Base-by-base conservation (phyloP, 2,797 vertebrate species). In the Sylvia borin region DNA sequence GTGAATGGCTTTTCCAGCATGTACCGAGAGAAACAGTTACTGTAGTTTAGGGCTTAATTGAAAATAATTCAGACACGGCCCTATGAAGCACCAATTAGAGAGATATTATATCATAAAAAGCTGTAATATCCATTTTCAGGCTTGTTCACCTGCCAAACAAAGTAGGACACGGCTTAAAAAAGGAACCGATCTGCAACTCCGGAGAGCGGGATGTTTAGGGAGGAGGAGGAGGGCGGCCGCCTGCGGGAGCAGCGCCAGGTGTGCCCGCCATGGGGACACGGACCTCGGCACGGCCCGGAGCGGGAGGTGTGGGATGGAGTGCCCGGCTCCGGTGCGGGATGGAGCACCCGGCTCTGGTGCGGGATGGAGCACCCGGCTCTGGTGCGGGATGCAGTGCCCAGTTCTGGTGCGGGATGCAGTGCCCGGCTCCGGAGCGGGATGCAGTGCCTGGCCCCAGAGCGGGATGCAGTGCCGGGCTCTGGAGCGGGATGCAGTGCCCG, bases 21-120 rank as follows among this genome's bases (percentile, higher is more conserved):
- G 97, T 94, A 97, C 97, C 76, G 97, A 97, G 97, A 96, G 96
- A 97, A 97, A 98, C 97, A 97, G 98, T 98, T 97, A 96, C 98
- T 96, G 96, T 97, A 97, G 97, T 97, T 98, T 98, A 98, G 97
- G 92, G 97, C 97, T 98, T 98, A 98, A 98, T 98, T 98, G 98
- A 98, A 97, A 98, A 98, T 98, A 98, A 98, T 98, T 98, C 98
- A 98, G 97, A 83, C 97, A 91, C 87, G 94, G 97, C 96, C 96
- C 97, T 97, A 98, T 98, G 97, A 98, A 98, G 97, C 97, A 97
- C 97, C 98, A 98, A 98, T 98, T 98, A 98, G 97, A 88, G 96
- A 96, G 97, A 98, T 98, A 98, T 98, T 98, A 98, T 98, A 97
- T 98, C 97, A 98, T 98, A 98, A 98, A 98, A 98, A 98, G 97